Base-by-base conservation (phyloP, 2,888 invertebrate genomes). In the Chaetogeoica ovagalla region DNA sequence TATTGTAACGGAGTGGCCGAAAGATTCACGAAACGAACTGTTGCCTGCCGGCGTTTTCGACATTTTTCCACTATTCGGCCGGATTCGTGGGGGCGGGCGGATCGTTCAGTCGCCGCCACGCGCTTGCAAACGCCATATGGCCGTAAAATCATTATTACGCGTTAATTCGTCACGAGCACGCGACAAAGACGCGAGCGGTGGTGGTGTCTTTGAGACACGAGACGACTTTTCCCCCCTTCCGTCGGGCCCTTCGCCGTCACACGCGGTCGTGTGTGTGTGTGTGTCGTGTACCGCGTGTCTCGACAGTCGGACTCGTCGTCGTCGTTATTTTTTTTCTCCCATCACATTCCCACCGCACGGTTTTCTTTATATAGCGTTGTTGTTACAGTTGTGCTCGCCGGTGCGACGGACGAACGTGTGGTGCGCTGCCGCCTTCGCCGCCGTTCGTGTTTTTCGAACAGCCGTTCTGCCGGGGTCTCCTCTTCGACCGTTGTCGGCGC, bases 111-210 rank as follows among this genome's bases (percentile, higher is more conserved):
- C n/a, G n/a, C n/a, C n/a, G n/a, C n/a, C n/a, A n/a, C n/a, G n/a
- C n/a, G n/a, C n/a, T n/a, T n/a, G n/a, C n/a, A n/a, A n/a, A 30
- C 30, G 30, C 68, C 76, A 76, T 68, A 68, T 76, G 76, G 60
- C 43, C 21, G 48, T 37, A 60, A 9, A 43, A 37, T 70, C 39
- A 30, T 30, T 30, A 30, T 30, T 4, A 30, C 30, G 30, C 30
- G 30, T 30, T 37, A 39, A 63, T 73, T 73, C 68, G 37, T 76
- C 62, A 55, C 39, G 52, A 63, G 63, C 70, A 70, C 77, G 70
- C 63, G 70, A 63, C 63, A 63, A 63, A 60, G 43, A 76, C 68
- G 30, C 30, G 30, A 6, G 62, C 55, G 9, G 23, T 37, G n/a
- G n/a, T n/a, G n/a, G n/a, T 57, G n/a, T n/a, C 30, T n/a, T 21